Conservation (phyloP, 23 tunicate species). For the Pegea sp. region DNA sequence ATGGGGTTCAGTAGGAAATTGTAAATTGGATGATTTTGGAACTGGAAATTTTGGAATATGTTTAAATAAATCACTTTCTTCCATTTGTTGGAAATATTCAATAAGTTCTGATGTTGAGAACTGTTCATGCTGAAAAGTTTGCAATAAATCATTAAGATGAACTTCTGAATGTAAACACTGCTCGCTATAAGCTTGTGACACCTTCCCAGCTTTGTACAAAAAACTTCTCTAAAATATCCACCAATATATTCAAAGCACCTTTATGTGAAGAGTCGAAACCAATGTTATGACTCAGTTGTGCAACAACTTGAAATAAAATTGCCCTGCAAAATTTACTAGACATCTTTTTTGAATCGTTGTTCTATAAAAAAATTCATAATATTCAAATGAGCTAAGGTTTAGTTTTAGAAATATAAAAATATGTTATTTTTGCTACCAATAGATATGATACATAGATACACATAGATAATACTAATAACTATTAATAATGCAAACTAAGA, state of each 20-base stretch:
- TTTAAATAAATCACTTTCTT: constrained; percentile 4
- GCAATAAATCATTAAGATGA: constrained; percentile 21
- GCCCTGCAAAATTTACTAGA: too few relatives aligned
- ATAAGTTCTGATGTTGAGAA: constrained; percentile 20
- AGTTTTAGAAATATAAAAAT: too few relatives aligned
- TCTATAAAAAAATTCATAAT: too few relatives aligned
- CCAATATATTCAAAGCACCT: constrained; percentile 33
- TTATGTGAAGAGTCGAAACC: constrained; percentile 63
- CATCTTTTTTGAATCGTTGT: too few relatives aligned
- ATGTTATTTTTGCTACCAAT: too few relatives aligned
- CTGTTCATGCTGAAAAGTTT: constrained; percentile 16
- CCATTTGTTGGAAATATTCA: constrained; percentile 85
- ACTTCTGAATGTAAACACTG: constrained; percentile 37
- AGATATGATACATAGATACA: too few relatives aligned
- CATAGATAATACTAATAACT: too few relatives aligned
- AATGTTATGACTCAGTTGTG: constrained; percentile 60
- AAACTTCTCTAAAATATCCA: constrained; percentile 57
- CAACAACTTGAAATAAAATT: too few relatives aligned
- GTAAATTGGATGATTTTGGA: constrained; percentile 54
- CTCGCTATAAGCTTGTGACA: constrained; percentile 30
- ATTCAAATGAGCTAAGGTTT: too few relatives aligned
- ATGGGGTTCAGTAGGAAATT: constrained; percentile 9
- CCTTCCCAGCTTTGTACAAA: constrained; percentile 6
- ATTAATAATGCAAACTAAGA: too few relatives aligned
- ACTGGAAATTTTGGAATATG: constrained; percentile 21